Evolutionary conservation across 2,888 invertebrate species (phyloP).

Genomic region (Phyllotreta striolata): DNA sequence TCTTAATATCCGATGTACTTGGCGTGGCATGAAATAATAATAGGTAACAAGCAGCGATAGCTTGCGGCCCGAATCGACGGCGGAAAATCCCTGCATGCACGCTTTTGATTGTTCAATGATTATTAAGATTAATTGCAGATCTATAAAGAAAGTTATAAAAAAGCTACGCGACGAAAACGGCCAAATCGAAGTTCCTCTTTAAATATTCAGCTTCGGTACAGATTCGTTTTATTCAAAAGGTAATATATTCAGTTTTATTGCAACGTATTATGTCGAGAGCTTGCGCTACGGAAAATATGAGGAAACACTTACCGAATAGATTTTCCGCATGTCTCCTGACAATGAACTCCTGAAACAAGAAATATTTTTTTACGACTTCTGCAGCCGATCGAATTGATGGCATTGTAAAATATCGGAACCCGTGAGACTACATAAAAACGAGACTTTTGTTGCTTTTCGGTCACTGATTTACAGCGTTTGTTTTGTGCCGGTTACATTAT

Average conservation of each 20-base stretch:
- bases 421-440: conserved; percentile 17
- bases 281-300: conserved; percentile 14
- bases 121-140: too few relatives aligned
- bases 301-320: conserved; percentile 18
- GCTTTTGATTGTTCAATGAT: too few relatives aligned
- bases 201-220: conserved; percentile 13
- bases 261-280: conserved; percentile 14
- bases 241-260: conserved; percentile 19
- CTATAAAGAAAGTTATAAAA: too few relatives aligned
- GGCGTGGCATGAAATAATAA: too few relatives aligned
- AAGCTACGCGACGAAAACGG: not conserved
- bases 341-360: conserved; percentile 21
- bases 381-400: conserved; percentile 15
- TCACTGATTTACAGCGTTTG: conserved; percentile 18
- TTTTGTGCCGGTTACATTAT: not conserved
- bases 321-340: conserved; percentile 16
- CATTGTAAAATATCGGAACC: conserved; percentile 21
- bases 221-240: conserved; percentile 2
- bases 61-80: too few relatives aligned
- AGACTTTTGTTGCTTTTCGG: conserved; percentile 22
- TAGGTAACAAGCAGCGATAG: too few relatives aligned
- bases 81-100: too few relatives aligned
- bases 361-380: conserved; percentile 18
- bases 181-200: conserved; percentile 1
- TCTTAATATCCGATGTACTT: conserved; percentile 6